These are phyloP conservation scores for Cabera pusaria DNA, from an alignment of 2,888 invertebrate species.

Conservation along the genomic window DNA sequence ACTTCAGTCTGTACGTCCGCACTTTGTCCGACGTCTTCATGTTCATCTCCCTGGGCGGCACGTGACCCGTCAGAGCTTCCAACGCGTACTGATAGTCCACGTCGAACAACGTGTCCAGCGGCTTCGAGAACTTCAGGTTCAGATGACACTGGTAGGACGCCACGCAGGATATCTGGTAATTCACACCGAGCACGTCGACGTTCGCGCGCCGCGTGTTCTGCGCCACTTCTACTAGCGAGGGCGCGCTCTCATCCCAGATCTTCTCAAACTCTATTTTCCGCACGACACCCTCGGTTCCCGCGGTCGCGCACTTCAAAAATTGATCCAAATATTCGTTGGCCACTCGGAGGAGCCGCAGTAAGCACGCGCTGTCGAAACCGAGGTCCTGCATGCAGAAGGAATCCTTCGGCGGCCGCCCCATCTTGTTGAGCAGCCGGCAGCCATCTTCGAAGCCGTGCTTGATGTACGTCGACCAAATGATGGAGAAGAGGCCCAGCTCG, in stretches of 20 bases:
- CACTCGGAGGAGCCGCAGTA: slow-evolving; percentile 76
- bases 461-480: slow-evolving; percentile 96
- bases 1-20: slow-evolving; percentile 86
- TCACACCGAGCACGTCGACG: slow-evolving; percentile 89
- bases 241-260: slow-evolving; percentile 86
- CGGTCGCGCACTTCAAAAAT: slow-evolving; percentile 68
- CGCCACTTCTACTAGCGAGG: slow-evolving; percentile 90
- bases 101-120: slow-evolving; percentile 90
- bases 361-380: slow-evolving; percentile 86
- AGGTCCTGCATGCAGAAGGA: slow-evolving; percentile 90
- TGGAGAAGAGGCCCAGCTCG: slow-evolving; percentile 90
- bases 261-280: slow-evolving; percentile 81
- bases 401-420: slow-evolving; percentile 93
- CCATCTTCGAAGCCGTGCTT: slow-evolving; percentile 90
- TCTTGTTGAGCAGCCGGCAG: slow-evolving; percentile 90
- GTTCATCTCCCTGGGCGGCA: slow-evolving; percentile 80
- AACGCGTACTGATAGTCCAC: slow-evolving; percentile 85
- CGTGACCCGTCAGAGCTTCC: slow-evolving; percentile 63
- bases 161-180: slow-evolving; percentile 90
- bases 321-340: slow-evolving; percentile 72
- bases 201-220: slow-evolving; percentile 89
- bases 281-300: slow-evolving; percentile 57
- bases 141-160: slow-evolving; percentile 92
- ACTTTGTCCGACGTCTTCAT: slow-evolving; percentile 88
- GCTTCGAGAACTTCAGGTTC: slow-evolving; percentile 88